These are phyloP conservation scores for Phrynocephalus versicolor DNA, from an alignment of 2,113 vertebrate species.

Conservation along the genomic window DNA sequence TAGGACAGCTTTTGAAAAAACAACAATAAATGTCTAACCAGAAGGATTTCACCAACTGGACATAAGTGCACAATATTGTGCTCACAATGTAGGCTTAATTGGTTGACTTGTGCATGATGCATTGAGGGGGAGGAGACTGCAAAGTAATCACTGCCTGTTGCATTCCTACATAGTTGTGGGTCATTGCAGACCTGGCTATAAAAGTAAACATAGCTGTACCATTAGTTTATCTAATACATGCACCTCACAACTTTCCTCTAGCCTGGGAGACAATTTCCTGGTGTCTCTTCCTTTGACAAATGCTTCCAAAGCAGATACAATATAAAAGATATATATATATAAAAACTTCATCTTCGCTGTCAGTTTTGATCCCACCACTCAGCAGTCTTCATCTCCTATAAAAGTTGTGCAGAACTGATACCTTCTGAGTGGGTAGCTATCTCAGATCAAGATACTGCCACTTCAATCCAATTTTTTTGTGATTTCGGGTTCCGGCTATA, in stretches of 20 bases:
- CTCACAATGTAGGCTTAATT: neutral
- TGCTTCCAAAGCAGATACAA: neutral
- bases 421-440: neutral
- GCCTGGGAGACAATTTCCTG: neutral
- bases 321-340: neutral
- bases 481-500: fast-evolving
- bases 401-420: neutral
- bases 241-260: neutral
- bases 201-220: neutral
- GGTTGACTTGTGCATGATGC: neutral
- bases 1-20: too few relatives aligned
- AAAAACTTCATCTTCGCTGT: neutral
- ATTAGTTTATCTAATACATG: neutral
- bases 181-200: neutral
- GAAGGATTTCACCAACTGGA: too few relatives aligned
- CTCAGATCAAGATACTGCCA: neutral
- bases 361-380: neutral
- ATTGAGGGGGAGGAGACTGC: neutral
- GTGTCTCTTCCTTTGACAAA: neutral
- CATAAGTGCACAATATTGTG: neutral
- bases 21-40: too few relatives aligned
- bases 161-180: neutral
- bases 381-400: neutral
- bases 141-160: neutral
- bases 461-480: fast-evolving